Base-by-base conservation (phyloP, 2,888 invertebrate species). In the Phorcus lineatus region DNA sequence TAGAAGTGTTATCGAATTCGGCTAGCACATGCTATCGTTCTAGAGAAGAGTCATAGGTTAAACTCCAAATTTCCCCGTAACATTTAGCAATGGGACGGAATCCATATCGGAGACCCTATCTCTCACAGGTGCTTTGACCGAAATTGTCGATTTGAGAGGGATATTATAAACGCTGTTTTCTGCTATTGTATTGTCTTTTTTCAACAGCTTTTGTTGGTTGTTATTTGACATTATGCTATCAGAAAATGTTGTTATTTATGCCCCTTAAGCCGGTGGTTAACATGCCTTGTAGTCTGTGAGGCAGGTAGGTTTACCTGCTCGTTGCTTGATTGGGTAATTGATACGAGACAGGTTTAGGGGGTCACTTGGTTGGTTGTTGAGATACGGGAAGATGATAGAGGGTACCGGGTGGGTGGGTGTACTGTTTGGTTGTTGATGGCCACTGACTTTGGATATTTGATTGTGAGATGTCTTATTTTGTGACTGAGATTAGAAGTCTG, bases 201-300 rank as follows among this genome's bases (percentile, higher is more conserved):
- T 62, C 62, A 62, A 62, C 62, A 62, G 62, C 62, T 62, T 62
- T 28, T 62, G 62, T 62, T 62, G 16, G 62, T 16, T 28, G 62
- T n/a, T 24, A 11, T 2, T 24, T 62, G 62, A 47, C 28, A 62
- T 62, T 28, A 28, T 24, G 62, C n/a, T 62, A 62, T 62, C 62
- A 28, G 62, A 16, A 28, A 24, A 22, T 62, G 62, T 62, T 62
- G 24, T 62, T 62, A 62, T 62, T 62, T 62, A 62, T 62, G 62
- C 62, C 28, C 62, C 62, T 28, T 24, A 4, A 62, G 62, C 62
- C 24, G 24, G 22, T 62, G 24, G 22, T 62, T 62, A 62, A 62
- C 62, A 62, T 62, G 62, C 62, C 62, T 24, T 4, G 47, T 6
- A 11, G 47, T 47, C 47, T 47, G 47, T 47, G 47, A 13, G 47